phyloP scores from a whole-genome alignment of 2,888 invertebrate genomes.

The Nemapogon koenigi region DNA sequence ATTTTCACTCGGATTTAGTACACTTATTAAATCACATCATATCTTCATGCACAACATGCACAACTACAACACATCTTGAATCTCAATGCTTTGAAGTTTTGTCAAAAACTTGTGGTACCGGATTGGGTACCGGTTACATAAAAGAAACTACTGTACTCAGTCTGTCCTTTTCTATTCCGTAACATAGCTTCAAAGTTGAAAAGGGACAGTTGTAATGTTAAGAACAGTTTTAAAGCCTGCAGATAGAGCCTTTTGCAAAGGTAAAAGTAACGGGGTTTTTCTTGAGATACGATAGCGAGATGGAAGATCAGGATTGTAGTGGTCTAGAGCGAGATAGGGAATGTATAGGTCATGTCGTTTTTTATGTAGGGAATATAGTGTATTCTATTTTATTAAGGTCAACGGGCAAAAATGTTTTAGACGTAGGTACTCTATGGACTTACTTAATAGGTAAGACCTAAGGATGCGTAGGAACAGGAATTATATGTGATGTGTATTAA shows the following conservation, averaged over 20 bases:
- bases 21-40: no score
- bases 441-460: no score
- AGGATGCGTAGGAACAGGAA: no score
- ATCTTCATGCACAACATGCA: no score
- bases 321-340: slow-evolving; percentile 29
- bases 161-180: not conserved
- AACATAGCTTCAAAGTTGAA: slow-evolving; percentile 17
- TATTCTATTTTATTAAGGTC: slow-evolving; percentile 18
- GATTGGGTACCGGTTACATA: slow-evolving; percentile 36
- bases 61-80: slow-evolving; percentile 6
- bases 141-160: no score
- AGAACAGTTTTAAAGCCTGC: slow-evolving; percentile 23
- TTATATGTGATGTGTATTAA: no score
- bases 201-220: slow-evolving; percentile 22
- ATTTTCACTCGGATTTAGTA: no score
- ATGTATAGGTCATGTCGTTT: slow-evolving; percentile 37
- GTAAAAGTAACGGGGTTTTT: slow-evolving; percentile 64
- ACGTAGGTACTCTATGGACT: no score
- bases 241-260: slow-evolving; percentile 61
- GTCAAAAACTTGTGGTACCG: slow-evolving; percentile 62
- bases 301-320: slow-evolving; percentile 21
- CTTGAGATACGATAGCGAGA: slow-evolving; percentile 56
- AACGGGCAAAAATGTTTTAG: slow-evolving; percentile 4
- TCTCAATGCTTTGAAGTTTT: slow-evolving; percentile 22
- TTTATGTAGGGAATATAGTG: slow-evolving; percentile 24